A percentile compares a stretch with the other conserved stretches of the same genome.
These are phyloP conservation scores for Mionectes macconnelli DNA, from an alignment of 2,113 vertebrate genomes.

Conservation along the genomic window DNA sequence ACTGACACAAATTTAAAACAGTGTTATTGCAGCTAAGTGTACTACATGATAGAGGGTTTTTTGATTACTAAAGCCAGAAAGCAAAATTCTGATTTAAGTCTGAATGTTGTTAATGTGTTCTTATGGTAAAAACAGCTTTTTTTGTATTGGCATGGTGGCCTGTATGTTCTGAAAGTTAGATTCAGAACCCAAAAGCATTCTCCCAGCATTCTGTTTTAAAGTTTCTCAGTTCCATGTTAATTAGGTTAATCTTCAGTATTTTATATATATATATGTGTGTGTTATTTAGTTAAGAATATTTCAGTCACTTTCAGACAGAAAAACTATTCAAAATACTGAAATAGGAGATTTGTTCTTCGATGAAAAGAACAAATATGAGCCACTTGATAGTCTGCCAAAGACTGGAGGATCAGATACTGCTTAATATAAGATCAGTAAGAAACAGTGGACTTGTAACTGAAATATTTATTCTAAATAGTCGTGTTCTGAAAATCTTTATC, in stretches of 20 bases:
- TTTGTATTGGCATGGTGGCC: neutral
- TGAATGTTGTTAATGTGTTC: neutral
- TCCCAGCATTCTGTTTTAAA: neutral
- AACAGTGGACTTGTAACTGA: constrained; percentile 28
- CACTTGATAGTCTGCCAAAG: neutral
- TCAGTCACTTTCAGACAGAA: neutral
- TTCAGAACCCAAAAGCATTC: neutral
- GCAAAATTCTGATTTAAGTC: neutral
- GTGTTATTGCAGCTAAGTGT: neutral
- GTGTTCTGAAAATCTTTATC: neutral
- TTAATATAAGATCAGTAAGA: neutral
- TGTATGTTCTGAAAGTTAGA: neutral
- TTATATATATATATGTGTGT: accelerated
- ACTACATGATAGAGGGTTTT: neutral
- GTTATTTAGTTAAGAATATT: neutral
- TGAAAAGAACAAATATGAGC: neutral
- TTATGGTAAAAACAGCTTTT: neutral
- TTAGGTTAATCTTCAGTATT: neutral
- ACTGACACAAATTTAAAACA: neutral
- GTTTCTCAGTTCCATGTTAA: neutral
- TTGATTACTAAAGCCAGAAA: neutral
- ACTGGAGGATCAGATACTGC: constrained; percentile 5
- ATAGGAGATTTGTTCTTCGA: neutral
- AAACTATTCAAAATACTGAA: neutral
- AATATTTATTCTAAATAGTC: neutral